Conservation (phyloP, 37 sponge, comb jelly and placozoan genomes). For the Spongilla lacustris region DNA sequence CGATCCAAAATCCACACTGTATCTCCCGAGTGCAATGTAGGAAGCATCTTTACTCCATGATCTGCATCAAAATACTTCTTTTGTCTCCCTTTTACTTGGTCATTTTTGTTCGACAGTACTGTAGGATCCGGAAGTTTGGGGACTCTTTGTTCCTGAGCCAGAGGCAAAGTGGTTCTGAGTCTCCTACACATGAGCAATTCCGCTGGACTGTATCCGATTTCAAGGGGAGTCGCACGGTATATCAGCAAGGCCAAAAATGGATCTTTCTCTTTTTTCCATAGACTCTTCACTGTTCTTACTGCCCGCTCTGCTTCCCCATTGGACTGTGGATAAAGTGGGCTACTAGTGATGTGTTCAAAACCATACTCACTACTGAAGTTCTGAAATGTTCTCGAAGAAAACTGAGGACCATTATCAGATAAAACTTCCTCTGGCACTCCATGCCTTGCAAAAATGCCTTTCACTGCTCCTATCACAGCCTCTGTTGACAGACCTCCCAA, state of each 20-base stretch:
- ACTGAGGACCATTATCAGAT: constrained; percentile 83
- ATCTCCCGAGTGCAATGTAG: constrained; percentile 22
- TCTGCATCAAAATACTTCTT: constrained; percentile 25
- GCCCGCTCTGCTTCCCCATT: constrained; percentile 79
- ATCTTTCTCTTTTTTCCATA: constrained; percentile 51
- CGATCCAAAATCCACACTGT: constrained; percentile 40
- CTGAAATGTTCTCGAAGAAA: constrained; percentile 14
- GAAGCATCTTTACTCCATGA: constrained; percentile 17
- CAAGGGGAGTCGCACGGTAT: constrained; percentile 44
- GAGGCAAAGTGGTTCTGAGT: constrained; percentile 43
- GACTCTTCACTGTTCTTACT: constrained; percentile 35
- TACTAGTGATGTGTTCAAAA: constrained; percentile 60
- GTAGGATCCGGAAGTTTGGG: constrained; percentile 29
- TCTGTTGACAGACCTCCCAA: constrained; percentile 11
- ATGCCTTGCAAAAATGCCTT: constrained; percentile 68
- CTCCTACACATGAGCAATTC: constrained; percentile 47
- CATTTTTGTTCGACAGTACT: constrained; percentile 11
- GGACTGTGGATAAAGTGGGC: constrained; percentile 58
- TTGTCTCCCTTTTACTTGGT: constrained; percentile 14
- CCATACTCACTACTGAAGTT: constrained; percentile 50
- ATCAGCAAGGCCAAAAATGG: constrained; percentile 47
- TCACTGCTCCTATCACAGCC: constrained; percentile 42
- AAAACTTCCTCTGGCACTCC: constrained; percentile 61
- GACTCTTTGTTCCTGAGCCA: background rate
- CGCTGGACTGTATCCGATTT: constrained; percentile 47